A percentile compares a stretch with the other conserved stretches of the same genome.
Conservation (phyloP, 1,140 invertebrate species). For the Proales similis region DNA sequence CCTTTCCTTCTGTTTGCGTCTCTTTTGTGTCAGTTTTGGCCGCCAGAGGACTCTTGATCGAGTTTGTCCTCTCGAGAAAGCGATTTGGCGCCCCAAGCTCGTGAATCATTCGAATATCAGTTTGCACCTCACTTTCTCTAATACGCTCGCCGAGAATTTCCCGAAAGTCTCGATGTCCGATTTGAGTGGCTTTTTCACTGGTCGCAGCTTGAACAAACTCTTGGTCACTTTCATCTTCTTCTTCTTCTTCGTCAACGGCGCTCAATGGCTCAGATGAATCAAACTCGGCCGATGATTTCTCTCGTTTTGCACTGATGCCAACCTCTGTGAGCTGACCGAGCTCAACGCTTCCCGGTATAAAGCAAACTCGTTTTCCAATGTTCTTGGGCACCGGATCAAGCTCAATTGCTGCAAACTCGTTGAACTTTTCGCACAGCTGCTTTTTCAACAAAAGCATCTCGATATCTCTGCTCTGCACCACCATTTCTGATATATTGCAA, state of each 20-base stretch:
- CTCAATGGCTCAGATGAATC: neutral
- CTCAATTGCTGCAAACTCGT: constrained; percentile 45
- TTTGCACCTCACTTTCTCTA: constrained; percentile 26
- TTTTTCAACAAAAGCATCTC: constrained; percentile 53
- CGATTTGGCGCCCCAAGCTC: constrained; percentile 1
- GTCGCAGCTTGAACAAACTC: neutral
- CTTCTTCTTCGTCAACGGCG: constrained; percentile 1
- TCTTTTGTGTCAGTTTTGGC: constrained; percentile 26
- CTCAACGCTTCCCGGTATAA: constrained; percentile 46
- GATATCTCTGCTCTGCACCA: constrained; percentile 54
- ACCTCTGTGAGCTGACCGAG: constrained; percentile 41
- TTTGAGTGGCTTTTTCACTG: constrained; percentile 3
- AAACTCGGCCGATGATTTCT: constrained; percentile 9
- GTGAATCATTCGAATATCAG: constrained; percentile 38
- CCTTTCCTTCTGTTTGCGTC: neutral
- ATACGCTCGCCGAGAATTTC: constrained; percentile 7
- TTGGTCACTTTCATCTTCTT: constrained; percentile 7
- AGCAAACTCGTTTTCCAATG: constrained; percentile 47
- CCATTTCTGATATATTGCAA: constrained; percentile 51
- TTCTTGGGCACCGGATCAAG: constrained; percentile 46
- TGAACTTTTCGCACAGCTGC: constrained; percentile 52
- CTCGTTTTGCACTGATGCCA: neutral
- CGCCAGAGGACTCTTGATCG: neutral
- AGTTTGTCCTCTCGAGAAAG: constrained; percentile 5
- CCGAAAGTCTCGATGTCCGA: constrained; percentile 15